Conservation (phyloP, 2,888 invertebrate species). For the Ophioninae sp. region DNA sequence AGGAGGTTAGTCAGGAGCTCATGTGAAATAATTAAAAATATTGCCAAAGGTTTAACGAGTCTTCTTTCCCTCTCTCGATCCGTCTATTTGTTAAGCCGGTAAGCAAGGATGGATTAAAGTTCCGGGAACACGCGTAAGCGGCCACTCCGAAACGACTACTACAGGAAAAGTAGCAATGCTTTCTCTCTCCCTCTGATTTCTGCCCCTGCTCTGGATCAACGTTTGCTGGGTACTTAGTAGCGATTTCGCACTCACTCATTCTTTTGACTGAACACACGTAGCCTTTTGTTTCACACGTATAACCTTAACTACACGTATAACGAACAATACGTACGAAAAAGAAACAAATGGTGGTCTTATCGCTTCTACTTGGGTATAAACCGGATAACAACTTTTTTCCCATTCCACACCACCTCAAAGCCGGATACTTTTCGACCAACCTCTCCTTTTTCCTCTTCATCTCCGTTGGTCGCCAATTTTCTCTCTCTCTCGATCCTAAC, state of each 20-base stretch:
- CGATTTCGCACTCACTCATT: slow-evolving; percentile 49
- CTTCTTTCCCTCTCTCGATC: slow-evolving; percentile 11
- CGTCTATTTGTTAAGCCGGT: slow-evolving; percentile 36
- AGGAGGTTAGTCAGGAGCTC: not conserved
- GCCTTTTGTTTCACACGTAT: slow-evolving; percentile 18
- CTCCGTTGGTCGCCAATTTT: slow-evolving; percentile 41
- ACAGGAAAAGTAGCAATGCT: slow-evolving; percentile 64
- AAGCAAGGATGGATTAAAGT: slow-evolving; percentile 75
- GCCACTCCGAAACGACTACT: slow-evolving; percentile 61
- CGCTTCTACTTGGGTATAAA: slow-evolving; percentile 72
- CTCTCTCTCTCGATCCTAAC: slow-evolving; percentile 42
- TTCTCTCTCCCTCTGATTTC: not conserved
- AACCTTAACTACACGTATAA: slow-evolving; percentile 20
- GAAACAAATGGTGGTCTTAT: slow-evolving; percentile 80
- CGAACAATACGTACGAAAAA: slow-evolving; percentile 58
- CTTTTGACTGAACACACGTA: slow-evolving; percentile 16
- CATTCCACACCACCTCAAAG: slow-evolving; percentile 64
- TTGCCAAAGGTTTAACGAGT: slow-evolving; percentile 58
- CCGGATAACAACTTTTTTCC: slow-evolving; percentile 79
- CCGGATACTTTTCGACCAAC: slow-evolving; percentile 46
- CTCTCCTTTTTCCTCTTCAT: slow-evolving; percentile 58
- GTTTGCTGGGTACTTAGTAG: slow-evolving; percentile 39
- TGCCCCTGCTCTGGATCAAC: slow-evolving; percentile 43
- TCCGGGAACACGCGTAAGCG: slow-evolving; percentile 57
- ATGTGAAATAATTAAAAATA: slow-evolving; percentile 59